Evolutionary conservation across 2,113 vertebrate species (phyloP).

Genomic region (Psittacula cyanocephala): DNA sequence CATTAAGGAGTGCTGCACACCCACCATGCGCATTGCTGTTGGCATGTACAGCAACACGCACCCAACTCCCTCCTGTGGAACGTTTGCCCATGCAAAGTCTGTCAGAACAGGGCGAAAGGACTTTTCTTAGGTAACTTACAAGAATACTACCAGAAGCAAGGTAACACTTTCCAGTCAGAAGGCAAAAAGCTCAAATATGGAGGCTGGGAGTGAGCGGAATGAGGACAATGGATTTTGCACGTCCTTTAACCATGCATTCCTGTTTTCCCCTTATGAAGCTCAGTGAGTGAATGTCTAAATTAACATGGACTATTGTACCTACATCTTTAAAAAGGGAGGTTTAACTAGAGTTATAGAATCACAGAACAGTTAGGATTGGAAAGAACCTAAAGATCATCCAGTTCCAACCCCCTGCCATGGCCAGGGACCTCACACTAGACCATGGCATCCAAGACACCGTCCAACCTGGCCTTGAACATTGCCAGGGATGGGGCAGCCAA

Average conservation of each 20-base stretch:
- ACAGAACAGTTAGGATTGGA: not conserved
- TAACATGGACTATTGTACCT: rapidly evolving
- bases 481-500: not conserved
- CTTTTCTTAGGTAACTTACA: not conserved
- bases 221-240: rapidly evolving
- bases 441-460: not conserved
- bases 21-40: not conserved
- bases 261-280: not conserved
- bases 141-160: not conserved
- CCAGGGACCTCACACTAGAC: not conserved
- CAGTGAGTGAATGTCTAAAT: not conserved
- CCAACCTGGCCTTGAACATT: not conserved
- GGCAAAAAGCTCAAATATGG: not conserved
- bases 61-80: not conserved
- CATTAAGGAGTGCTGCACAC: not conserved
- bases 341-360: not conserved
- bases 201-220: not conserved
- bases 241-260: not conserved
- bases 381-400: not conserved
- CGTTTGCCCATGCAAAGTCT: not conserved
- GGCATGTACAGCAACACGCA: not conserved
- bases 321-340: not conserved
- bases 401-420: not conserved
- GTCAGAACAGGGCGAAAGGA: not conserved
- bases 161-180: not conserved